phyloP scores from a whole-genome alignment of 2,888 invertebrate genomes.

The Hedychridium roseum region DNA sequence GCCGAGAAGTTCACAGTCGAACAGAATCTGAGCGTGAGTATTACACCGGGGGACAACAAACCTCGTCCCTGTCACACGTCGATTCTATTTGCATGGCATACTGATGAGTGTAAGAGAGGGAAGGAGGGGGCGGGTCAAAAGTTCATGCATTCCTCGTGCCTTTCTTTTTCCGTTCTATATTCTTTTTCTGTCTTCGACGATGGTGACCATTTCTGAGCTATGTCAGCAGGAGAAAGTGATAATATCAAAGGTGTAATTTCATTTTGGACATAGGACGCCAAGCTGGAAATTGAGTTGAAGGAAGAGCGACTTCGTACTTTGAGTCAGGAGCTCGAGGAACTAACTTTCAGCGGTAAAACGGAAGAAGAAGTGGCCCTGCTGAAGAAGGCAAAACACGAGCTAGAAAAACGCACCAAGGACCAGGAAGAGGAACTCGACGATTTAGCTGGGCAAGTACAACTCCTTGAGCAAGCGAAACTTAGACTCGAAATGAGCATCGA shows the following conservation, averaged over 20 bases:
- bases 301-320: conserved; percentile 84
- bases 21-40: conserved; percentile 82
- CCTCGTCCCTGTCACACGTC: not conserved
- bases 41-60: not conserved
- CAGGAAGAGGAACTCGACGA: conserved; percentile 97
- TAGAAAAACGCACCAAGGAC: conserved; percentile 84
- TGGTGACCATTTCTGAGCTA: too few relatives aligned
- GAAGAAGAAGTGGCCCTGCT: conserved; percentile 87
- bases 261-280: conserved; percentile 73
- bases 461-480: conserved; percentile 91
- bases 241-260: too few relatives aligned
- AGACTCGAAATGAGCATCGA: conserved; percentile 94
- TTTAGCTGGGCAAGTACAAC: conserved; percentile 87
- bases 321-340: conserved; percentile 85
- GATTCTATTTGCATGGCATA: not conserved
- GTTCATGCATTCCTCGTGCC: too few relatives aligned
- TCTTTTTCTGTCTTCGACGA: too few relatives aligned
- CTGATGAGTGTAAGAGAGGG: too few relatives aligned
- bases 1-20: conserved; percentile 89
- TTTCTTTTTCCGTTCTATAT: too few relatives aligned
- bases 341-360: conserved; percentile 80
- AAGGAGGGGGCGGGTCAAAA: too few relatives aligned
- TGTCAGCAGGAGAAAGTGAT: too few relatives aligned
- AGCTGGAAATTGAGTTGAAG: conserved; percentile 87
- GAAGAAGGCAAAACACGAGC: conserved; percentile 84